Evolutionary conservation across 2,888 invertebrate genomes (phyloP).

Genomic region (Oscheius myriophilus): DNA sequence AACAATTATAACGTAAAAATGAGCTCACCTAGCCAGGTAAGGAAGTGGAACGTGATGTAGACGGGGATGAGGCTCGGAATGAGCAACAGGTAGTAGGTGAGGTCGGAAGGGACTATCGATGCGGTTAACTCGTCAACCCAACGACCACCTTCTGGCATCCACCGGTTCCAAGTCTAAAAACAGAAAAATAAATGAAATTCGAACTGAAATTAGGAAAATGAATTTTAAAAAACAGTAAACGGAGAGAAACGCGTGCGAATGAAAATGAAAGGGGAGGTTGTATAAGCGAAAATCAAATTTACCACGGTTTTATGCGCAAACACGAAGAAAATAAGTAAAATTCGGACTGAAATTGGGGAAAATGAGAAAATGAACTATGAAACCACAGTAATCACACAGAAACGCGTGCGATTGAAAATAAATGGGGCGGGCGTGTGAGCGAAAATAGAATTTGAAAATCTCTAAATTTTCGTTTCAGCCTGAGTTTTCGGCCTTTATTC

Average conservation of each 20-base stretch:
- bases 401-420: background rate
- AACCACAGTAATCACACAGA: background rate
- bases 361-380: too few species aligned
- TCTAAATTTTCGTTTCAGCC: too few species aligned
- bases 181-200: background rate
- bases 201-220: background rate
- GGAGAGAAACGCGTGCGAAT: background rate
- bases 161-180: background rate
- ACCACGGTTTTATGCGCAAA: background rate
- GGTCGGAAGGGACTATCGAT: conserved; percentile 40
- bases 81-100: conserved; percentile 46
- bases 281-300: too few species aligned
- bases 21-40: conserved; percentile 52
- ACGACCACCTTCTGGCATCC: conserved; percentile 25
- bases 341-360: background rate
- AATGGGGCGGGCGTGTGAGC: too few species aligned
- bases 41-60: conserved; percentile 51
- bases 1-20: background rate
- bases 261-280: too few species aligned
- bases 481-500: too few species aligned
- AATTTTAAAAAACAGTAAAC: background rate
- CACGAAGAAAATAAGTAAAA: background rate
- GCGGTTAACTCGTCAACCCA: conserved; percentile 50
- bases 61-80: conserved; percentile 53
- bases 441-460: too few species aligned